phyloP scores from a whole-genome alignment of 2,113 vertebrate genomes.

The Actinemys pallida region DNA sequence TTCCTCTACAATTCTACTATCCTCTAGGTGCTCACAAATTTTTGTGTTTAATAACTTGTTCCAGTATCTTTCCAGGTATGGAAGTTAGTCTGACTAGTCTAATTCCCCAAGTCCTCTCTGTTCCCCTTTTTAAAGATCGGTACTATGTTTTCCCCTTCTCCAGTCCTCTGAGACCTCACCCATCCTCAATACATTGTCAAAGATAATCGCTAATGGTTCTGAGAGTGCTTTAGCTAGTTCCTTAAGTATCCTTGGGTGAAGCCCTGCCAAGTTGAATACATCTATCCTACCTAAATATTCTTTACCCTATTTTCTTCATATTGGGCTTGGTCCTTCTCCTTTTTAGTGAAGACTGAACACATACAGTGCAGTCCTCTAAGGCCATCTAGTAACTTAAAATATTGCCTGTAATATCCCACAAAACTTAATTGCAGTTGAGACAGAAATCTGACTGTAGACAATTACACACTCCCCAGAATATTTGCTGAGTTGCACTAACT shows the following conservation, averaged over 20 bases:
- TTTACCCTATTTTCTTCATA: too few relatives aligned
- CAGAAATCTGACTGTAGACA: constrained; percentile 62
- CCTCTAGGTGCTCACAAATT: background rate
- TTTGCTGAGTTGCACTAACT: constrained; percentile 65
- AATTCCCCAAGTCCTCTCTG: background rate
- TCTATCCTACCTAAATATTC: too few relatives aligned
- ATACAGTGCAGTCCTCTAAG: background rate
- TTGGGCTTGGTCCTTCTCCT: too few relatives aligned
- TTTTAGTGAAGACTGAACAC: too few relatives aligned
- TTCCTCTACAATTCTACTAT: background rate
- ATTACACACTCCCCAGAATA: constrained; percentile 55
- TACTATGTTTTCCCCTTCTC: background rate
- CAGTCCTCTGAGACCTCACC: background rate
- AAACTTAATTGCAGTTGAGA: constrained; percentile 58
- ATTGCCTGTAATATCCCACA: constrained; percentile 61
- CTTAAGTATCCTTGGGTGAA: too few relatives aligned
- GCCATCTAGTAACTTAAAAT: constrained; percentile 55
- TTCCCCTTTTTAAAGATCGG: background rate
- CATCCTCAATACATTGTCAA: background rate
- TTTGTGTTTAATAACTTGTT: background rate
- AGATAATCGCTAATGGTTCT: too few relatives aligned
- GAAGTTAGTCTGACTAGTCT: background rate
- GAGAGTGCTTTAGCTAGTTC: too few relatives aligned
- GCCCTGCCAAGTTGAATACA: too few relatives aligned
- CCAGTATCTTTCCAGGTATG: background rate